Evolutionary conservation across 2,797 vertebrate species (phyloP).

Genomic region (Limosa lapponica): DNA sequence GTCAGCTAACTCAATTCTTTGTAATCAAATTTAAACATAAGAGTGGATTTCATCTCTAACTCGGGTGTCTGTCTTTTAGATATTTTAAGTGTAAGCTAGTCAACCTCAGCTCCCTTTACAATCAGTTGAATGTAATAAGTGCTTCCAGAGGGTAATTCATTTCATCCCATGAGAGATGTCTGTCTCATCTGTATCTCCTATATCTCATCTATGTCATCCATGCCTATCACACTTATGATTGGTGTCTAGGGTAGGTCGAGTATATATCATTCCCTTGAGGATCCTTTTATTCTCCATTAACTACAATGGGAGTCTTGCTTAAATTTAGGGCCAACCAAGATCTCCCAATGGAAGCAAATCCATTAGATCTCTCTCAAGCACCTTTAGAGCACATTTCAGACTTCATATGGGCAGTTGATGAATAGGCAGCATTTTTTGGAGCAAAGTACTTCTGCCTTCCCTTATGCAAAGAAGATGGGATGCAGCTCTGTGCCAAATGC

Average conservation of each 20-base stretch:
- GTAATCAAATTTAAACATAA: conserved; percentile 50
- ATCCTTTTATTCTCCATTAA: conserved; percentile 6
- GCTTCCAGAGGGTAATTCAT: conserved; percentile 53
- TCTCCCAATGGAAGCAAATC: conserved; percentile 10
- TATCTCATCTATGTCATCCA: conserved; percentile 16
- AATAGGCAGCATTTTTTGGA: not conserved
- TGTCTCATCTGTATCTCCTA: conserved; percentile 23
- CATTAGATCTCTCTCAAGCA: not conserved
- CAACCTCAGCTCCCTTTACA: conserved; percentile 24
- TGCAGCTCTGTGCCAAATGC: not conserved
- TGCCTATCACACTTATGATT: conserved; percentile 47
- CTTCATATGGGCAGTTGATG: not conserved
- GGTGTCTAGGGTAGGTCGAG: conserved; percentile 41
- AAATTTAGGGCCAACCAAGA: not conserved
- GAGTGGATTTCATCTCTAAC: conserved; percentile 28
- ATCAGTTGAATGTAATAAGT: conserved; percentile 46
- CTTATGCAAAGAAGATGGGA: rapidly evolving
- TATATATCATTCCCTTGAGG: not conserved
- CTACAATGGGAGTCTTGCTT: not conserved
- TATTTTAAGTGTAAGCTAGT: conserved; percentile 21
- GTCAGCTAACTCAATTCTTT: conserved; percentile 59
- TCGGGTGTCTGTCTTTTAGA: conserved; percentile 19
- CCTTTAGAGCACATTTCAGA: not conserved
- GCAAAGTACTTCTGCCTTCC: not conserved
- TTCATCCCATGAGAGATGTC: conserved; percentile 32